Conservation (phyloP, 1,140 invertebrate species). For the Carcinoscorpius rotundicauda region DNA sequence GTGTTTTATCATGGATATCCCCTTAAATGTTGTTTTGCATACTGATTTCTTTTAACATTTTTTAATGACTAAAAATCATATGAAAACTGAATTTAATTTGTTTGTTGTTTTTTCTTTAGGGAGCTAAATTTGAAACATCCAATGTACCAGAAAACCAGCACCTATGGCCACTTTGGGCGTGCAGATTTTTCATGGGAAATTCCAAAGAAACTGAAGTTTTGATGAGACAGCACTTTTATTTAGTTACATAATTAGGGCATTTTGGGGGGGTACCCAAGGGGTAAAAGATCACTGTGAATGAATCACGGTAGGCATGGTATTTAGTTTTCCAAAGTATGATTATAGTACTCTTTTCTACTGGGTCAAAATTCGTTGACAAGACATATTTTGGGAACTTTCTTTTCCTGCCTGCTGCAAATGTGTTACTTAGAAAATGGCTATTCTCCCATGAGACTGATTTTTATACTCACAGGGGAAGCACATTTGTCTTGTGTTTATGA, state of each 20-base stretch:
- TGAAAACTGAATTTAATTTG: constrained; percentile 2
- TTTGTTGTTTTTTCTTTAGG: constrained; percentile 41
- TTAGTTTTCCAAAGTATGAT: no score
- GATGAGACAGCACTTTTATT: background rate
- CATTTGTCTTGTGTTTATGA: constrained; percentile 44
- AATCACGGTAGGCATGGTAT: no score
- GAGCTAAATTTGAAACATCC: constrained; percentile 87
- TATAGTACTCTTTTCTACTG: no score
- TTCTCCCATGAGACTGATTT: constrained; percentile 14
- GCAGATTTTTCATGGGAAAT: constrained; percentile 94
- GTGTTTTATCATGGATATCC: no score
- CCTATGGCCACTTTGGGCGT: constrained; percentile 97
- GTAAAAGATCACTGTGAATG: no score
- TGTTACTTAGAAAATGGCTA: constrained; percentile 22
- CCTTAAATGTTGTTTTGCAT: no score
- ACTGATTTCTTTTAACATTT: no score
- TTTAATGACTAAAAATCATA: no score
- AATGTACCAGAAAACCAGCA: constrained; percentile 94
- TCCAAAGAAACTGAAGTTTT: constrained; percentile 57
- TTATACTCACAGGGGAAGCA: constrained; percentile 24
- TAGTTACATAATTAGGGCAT: no score
- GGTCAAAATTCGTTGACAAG: no score
- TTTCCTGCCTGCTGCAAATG: constrained; percentile 33
- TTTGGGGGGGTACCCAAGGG: no score
- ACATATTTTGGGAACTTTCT: no score